Percentiles rank a stretch among this genome's conserved stretches.
Evolutionary conservation across 2,113 vertebrate species (phyloP).

Genomic region (human (Homo sapiens)): DNA sequence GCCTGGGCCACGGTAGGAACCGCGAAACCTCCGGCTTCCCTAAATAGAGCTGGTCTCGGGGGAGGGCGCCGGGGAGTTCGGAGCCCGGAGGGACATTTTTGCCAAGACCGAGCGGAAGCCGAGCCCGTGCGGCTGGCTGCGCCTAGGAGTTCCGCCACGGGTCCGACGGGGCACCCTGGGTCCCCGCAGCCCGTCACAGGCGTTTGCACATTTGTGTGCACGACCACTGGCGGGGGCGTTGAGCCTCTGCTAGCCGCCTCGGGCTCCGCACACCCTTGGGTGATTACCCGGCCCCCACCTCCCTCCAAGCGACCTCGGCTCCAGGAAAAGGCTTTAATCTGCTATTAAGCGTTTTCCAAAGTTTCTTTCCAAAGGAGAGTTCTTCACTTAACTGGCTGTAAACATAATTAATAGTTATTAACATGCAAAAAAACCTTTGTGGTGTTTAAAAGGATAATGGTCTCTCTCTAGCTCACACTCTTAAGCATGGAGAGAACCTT

Average conservation of each 20-base stretch:
- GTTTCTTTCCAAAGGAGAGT: conserved; percentile 72
- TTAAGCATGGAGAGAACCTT: conserved; percentile 41
- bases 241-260: not conserved
- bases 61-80: conserved; percentile 62
- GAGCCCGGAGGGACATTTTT: not conserved
- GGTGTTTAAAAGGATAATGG: conserved; percentile 77
- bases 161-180: not conserved
- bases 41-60: not conserved
- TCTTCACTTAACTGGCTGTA: conserved; percentile 79
- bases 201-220: not conserved
- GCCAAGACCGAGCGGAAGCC: not conserved
- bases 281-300: not conserved
- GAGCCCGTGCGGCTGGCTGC: not conserved
- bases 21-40: conserved; percentile 53
- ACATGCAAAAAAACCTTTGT: conserved; percentile 78
- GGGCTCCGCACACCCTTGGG: not conserved
- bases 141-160: not conserved
- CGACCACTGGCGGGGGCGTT: not conserved
- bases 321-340: conserved; percentile 27
- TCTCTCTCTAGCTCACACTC: conserved; percentile 64
- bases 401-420: conserved; percentile 83
- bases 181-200: not conserved
- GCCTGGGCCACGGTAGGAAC: conserved; percentile 79
- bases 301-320: not conserved
- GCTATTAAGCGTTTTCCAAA: conserved; percentile 55